Evolutionary conservation across 1,140 invertebrate genomes (phyloP).

Genomic region (Camponotus pennsylvanicus): DNA sequence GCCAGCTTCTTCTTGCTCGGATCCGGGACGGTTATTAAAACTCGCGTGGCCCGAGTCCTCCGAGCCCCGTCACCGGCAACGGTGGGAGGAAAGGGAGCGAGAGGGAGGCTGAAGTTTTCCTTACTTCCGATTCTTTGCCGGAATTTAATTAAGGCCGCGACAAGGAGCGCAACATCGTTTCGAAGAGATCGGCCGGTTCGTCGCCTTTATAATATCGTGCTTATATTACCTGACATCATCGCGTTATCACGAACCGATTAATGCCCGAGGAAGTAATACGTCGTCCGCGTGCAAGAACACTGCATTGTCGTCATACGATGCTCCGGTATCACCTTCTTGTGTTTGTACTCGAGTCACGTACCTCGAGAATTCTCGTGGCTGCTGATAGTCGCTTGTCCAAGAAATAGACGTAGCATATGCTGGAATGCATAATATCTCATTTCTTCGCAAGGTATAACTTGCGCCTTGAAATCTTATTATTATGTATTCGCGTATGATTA

Average conservation of each 20-base stretch:
- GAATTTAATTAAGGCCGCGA: slow-evolving; percentile 76
- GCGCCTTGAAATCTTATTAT: slow-evolving; percentile 8
- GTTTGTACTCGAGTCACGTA: slow-evolving; percentile 58
- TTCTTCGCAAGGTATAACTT: slow-evolving; percentile 20
- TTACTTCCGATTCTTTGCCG: slow-evolving; percentile 73
- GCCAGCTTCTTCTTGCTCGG: slow-evolving; percentile 77
- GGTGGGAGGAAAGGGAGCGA: no score
- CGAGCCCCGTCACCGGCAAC: slow-evolving; percentile 54
- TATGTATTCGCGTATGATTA: background rate
- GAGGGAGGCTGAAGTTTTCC: slow-evolving; percentile 63
- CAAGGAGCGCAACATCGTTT: slow-evolving; percentile 66
- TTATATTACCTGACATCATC: slow-evolving; percentile 47
- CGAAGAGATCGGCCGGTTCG: slow-evolving; percentile 15
- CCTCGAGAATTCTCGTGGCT: slow-evolving; percentile 51
- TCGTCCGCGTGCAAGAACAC: slow-evolving; percentile 58
- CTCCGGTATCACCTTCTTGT: slow-evolving; percentile 43
- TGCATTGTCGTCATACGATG: slow-evolving; percentile 52
- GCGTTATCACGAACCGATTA: slow-evolving; percentile 55
- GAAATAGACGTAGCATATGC: slow-evolving; percentile 54
- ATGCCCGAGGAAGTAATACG: slow-evolving; percentile 57
- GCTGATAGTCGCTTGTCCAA: slow-evolving; percentile 59
- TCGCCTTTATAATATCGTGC: slow-evolving; percentile 58
- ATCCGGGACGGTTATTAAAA: slow-evolving; percentile 75
- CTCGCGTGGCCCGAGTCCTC: slow-evolving; percentile 65
- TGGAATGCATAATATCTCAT: slow-evolving; percentile 10